Evolutionary conservation across 1,140 invertebrate genomes (phyloP), one percentile per base, ranked within the genome.

Genomic region (Cryptotermes secundus): DNA sequence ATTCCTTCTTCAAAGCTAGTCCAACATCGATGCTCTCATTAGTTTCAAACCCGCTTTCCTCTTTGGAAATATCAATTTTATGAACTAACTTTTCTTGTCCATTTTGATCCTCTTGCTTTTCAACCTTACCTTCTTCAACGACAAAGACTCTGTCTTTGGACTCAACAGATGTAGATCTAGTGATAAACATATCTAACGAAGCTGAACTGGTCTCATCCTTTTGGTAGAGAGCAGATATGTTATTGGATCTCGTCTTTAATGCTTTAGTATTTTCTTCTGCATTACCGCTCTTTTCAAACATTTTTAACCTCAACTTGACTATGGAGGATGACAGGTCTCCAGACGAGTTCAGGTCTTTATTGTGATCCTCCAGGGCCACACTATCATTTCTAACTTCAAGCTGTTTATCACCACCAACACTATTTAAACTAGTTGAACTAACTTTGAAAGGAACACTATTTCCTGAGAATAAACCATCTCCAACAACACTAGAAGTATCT

Each of bases 381-480:
- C 2, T 45, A 6, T n/a, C 35, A 82, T 53, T n/a, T n/a, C 38
- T 82, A n/a, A 22, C 36, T 38, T 82, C 81, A 2, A 83, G 86
- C 85, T 87, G 86, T 84, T 86, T 86, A 85, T 72, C 84, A 86
- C 84, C 59, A 83, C 31, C 59, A 59, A 22, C 38, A 72, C 34
- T 79, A 45, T 83, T 79, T 34, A n/a, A 34, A 72, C 34, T 42
- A 83, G 59, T 79, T 34, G 59, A 72, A 6, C 34, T 65, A 65
- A 72, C 45, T 49, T 49, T 19, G 3, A 49, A 49, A 49, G 45
- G 45, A 49, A 49, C 59, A 72, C n/a, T 31, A 31, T 72, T 72
- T n/a, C 59, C 59, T 72, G n/a, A 72, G n/a, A 31, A 31, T 26
- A 12, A 26, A 72, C 59, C 31, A 9, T 16, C 59, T 72, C n/a